These are phyloP conservation scores for Papilio machaon DNA, from an alignment of 1,140 invertebrate species.

Conservation along the genomic window DNA sequence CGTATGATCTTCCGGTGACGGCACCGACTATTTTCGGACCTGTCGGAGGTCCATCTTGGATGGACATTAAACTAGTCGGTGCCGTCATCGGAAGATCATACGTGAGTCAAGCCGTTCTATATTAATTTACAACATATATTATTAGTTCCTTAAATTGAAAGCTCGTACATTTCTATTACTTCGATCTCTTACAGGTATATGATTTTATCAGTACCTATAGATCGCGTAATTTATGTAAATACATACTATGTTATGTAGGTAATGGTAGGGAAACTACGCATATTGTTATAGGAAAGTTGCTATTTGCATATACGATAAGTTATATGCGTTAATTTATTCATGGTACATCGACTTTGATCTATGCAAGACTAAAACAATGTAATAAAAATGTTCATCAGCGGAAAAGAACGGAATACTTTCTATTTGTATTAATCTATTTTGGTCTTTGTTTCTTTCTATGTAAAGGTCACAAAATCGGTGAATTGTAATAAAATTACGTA, in stretches of 20 bases:
- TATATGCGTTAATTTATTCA: background rate
- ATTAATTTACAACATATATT: too few relatives aligned
- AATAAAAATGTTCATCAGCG: background rate
- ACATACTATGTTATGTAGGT: slow-evolving; percentile 4
- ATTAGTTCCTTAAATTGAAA: background rate
- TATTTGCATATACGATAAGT: slow-evolving; percentile 14
- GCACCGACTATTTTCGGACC: too few relatives aligned
- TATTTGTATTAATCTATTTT: too few relatives aligned
- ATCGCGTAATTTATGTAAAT: slow-evolving; percentile 12
- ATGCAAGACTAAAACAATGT: background rate
- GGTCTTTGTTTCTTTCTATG: too few relatives aligned
- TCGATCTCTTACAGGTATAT: background rate
- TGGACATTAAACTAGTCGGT: too few relatives aligned
- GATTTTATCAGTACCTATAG: background rate
- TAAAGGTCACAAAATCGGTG: too few relatives aligned
- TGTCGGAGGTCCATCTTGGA: too few relatives aligned
- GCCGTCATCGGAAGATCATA: too few relatives aligned
- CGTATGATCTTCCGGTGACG: too few relatives aligned
- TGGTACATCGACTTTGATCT: background rate
- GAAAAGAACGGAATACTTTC: too few relatives aligned
- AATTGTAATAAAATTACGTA: too few relatives aligned
- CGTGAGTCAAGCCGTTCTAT: too few relatives aligned
- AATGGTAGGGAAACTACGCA: background rate
- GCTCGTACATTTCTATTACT: background rate
- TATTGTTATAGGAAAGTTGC: slow-evolving; percentile 22